These are phyloP conservation scores for Danio tinwini DNA, from an alignment of 2,797 vertebrate genomes.

Conservation along the genomic window DNA sequence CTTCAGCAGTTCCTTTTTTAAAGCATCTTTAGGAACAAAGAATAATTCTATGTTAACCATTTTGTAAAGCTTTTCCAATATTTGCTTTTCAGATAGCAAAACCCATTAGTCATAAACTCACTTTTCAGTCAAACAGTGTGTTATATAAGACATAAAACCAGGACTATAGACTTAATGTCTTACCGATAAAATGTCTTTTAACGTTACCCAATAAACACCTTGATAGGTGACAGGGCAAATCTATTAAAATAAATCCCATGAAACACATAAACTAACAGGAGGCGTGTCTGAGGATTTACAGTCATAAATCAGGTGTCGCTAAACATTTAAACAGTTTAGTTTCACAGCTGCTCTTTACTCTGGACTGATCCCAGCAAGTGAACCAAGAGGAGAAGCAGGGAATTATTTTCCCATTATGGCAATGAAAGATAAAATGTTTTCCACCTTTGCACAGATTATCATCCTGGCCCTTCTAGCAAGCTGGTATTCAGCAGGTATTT, in stretches of 20 bases:
- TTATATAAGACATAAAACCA: background rate
- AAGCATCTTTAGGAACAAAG: background rate
- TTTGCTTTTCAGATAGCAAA: background rate
- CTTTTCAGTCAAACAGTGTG: background rate
- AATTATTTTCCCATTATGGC: constrained; percentile 27
- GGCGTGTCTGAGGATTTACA: constrained; percentile 34
- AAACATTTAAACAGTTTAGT: background rate
- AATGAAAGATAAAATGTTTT: constrained; percentile 8
- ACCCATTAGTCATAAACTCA: too few relatives aligned
- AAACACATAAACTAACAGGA: constrained; percentile 20
- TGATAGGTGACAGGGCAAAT: constrained; percentile 30
- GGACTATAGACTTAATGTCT: constrained; percentile 26
- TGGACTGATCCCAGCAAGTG: background rate
- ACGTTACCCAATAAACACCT: constrained; percentile 10
- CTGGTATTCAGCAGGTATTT: constrained; percentile 32
- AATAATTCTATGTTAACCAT: background rate
- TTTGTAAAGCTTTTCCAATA: background rate
- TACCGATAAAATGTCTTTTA: background rate
- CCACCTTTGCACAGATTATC: constrained; percentile 12
- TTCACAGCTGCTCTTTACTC: background rate
- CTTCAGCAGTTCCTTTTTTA: background rate
- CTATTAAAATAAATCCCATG: background rate
- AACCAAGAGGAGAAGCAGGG: background rate
- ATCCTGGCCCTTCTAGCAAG: constrained; percentile 16
- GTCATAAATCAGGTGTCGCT: background rate